These are phyloP conservation scores for Camponotus floridanus DNA, from an alignment of 1,140 invertebrate species.

Conservation along the genomic window DNA sequence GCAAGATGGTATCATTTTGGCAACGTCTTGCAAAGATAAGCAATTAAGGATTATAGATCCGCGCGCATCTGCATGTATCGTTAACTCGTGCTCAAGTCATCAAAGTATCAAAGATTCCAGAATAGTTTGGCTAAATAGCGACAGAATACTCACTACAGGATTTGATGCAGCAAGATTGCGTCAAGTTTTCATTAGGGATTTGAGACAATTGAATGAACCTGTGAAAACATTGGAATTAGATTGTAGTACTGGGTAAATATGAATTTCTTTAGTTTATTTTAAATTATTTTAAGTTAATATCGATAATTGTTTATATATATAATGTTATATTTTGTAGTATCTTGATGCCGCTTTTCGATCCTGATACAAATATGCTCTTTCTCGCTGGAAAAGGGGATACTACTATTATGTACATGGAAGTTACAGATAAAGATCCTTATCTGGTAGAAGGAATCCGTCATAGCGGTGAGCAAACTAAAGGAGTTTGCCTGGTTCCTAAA, in stretches of 20 bases:
- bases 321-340: constrained; percentile 86
- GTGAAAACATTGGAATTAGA: constrained; percentile 94
- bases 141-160: constrained; percentile 93
- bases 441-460: constrained; percentile 94
- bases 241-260: constrained; percentile 93
- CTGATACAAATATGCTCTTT: constrained; percentile 97
- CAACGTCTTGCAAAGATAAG: constrained; percentile 93
- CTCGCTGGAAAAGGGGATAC: constrained; percentile 97
- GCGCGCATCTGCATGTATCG: constrained; percentile 88
- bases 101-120: constrained; percentile 96
- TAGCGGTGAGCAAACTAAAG: constrained; percentile 96
- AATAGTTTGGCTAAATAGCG: constrained; percentile 94
- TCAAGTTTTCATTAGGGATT: constrained; percentile 95
- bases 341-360: constrained; percentile 95
- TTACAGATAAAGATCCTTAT: constrained; percentile 94
- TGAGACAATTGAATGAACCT: constrained; percentile 92
- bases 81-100: constrained; percentile 91
- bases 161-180: constrained; percentile 92
- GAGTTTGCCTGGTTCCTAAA: constrained; percentile 96
- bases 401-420: constrained; percentile 94
- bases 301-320: background rate
- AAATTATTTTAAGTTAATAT: constrained; percentile 10
- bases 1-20: constrained; percentile 91
- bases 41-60: constrained; percentile 94
- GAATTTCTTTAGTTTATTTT: constrained; percentile 13